Evolutionary conservation across 2,888 invertebrate genomes (phyloP).

Genomic region (Zygothrica quintamaculata): DNA sequence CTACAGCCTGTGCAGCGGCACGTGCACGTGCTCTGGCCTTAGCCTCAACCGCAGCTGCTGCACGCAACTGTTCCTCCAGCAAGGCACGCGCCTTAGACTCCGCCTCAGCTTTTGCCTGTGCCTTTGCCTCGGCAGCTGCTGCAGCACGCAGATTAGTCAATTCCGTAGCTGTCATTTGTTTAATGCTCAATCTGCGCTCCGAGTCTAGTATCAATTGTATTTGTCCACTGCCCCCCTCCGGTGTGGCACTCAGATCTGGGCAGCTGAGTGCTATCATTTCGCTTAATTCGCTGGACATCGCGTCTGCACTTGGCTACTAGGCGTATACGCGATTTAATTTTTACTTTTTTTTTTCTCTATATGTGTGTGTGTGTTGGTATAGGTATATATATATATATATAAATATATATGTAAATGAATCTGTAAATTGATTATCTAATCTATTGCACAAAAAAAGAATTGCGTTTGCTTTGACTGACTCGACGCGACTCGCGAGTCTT

Average conservation of each 20-base stretch:
- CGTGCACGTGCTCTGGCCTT: conserved; percentile 58
- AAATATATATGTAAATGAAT: conserved; percentile 9
- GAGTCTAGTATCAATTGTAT: conserved; percentile 66
- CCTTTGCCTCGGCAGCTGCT: conserved; percentile 77
- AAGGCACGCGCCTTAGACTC: conserved; percentile 47
- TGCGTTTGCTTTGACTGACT: conserved; percentile 71
- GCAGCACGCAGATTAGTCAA: conserved; percentile 69
- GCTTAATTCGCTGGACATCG: conserved; percentile 82
- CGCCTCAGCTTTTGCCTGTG: conserved; percentile 52
- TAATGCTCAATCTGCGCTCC: conserved; percentile 81
- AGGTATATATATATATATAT: conserved; percentile 9
- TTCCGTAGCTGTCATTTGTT: conserved; percentile 83
- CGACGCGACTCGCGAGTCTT: conserved; percentile 71
- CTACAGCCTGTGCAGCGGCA: conserved; percentile 58
- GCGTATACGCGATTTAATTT: conserved; percentile 30
- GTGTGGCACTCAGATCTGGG: conserved; percentile 72
- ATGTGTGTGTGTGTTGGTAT: conserved; percentile 1
- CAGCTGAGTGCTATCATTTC: conserved; percentile 82
- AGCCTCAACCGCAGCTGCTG: conserved; percentile 44
- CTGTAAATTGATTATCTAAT: conserved; percentile 55
- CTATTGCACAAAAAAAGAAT: conserved; percentile 51
- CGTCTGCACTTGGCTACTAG: conserved; percentile 20
- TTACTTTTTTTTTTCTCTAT: conserved; percentile 7
- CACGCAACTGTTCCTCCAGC: conserved; percentile 23
- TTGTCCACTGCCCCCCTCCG: conserved; percentile 40